Conservation (phyloP, 1,140 invertebrate genomes). For the Aleiodes sp. region DNA sequence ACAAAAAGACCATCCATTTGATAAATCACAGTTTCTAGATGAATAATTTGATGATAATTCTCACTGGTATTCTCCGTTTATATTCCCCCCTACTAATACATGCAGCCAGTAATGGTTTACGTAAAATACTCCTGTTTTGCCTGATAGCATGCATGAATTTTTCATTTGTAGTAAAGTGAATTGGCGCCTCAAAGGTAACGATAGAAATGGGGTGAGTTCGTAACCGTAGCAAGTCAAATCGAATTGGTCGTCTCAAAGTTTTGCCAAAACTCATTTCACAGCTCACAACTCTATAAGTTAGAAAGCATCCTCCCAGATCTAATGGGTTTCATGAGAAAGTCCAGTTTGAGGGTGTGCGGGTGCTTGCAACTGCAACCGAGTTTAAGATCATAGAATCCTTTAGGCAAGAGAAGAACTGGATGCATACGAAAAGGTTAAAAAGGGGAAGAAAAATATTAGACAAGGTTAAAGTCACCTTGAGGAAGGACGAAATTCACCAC, state of each 20-base stretch:
- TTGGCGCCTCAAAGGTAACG: too few relatives aligned
- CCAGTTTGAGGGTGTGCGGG: background rate
- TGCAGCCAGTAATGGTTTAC: too few relatives aligned
- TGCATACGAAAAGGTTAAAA: background rate
- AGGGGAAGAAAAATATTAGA: background rate
- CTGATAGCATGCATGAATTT: too few relatives aligned
- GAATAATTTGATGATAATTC: too few relatives aligned
- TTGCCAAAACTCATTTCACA: constrained; percentile 39
- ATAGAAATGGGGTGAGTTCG: constrained; percentile 17
- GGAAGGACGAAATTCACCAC: constrained; percentile 41
- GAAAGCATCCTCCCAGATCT: background rate
- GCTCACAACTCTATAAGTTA: constrained; percentile 26
- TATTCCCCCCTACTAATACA: too few relatives aligned
- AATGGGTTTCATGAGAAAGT: constrained; percentile 4
- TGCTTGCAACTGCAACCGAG: constrained; percentile 8
- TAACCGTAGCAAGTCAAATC: constrained; percentile 44
- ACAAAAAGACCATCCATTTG: too few relatives aligned
- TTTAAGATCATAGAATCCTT: background rate
- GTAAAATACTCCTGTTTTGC: too few relatives aligned
- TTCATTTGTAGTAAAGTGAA: too few relatives aligned
- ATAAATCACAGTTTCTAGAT: too few relatives aligned
- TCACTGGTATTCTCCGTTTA: too few relatives aligned
- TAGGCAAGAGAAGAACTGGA: background rate
- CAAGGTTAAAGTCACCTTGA: constrained; percentile 30
- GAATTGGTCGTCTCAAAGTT: constrained; percentile 43